A percentile compares a stretch with the other conserved stretches of the same genome.
phyloP scores from a whole-genome alignment of 2,113 vertebrate species.

The Eretmodus cyanostictus region DNA sequence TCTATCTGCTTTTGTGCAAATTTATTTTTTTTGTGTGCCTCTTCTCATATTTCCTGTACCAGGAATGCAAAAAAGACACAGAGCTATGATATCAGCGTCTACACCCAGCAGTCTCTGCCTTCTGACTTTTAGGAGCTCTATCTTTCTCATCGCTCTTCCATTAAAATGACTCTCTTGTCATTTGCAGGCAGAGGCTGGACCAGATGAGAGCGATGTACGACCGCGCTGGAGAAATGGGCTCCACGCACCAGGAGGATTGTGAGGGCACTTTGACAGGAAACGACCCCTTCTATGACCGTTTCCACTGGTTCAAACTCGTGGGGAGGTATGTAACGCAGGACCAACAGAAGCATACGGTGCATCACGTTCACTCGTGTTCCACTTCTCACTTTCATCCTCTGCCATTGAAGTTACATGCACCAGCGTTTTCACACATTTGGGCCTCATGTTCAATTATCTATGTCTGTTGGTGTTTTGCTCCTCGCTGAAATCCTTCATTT shows the following conservation, averaged over 20 bases:
- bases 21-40: neutral
- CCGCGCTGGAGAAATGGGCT: conserved; percentile 90
- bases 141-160: neutral
- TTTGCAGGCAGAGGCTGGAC: conserved; percentile 84
- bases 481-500: neutral
- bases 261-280: conserved; percentile 85
- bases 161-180: neutral
- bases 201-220: conserved; percentile 99
- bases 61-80: neutral
- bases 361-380: neutral
- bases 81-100: neutral
- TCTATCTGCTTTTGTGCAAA: neutral
- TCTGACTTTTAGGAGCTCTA: neutral
- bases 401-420: neutral
- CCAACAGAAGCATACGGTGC: accelerated
- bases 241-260: conserved; percentile 76
- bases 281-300: conserved; percentile 96
- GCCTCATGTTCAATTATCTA: neutral
- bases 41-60: neutral
- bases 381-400: conserved; percentile 6
- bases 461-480: neutral
- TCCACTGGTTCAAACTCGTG: conserved; percentile 98
- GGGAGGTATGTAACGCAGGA: conserved; percentile 79
- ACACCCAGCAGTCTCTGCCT: neutral
- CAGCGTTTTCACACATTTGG: neutral